These are phyloP conservation scores for Plodia interpunctella DNA, from an alignment of 1,140 invertebrate genomes.

Conservation along the genomic window DNA sequence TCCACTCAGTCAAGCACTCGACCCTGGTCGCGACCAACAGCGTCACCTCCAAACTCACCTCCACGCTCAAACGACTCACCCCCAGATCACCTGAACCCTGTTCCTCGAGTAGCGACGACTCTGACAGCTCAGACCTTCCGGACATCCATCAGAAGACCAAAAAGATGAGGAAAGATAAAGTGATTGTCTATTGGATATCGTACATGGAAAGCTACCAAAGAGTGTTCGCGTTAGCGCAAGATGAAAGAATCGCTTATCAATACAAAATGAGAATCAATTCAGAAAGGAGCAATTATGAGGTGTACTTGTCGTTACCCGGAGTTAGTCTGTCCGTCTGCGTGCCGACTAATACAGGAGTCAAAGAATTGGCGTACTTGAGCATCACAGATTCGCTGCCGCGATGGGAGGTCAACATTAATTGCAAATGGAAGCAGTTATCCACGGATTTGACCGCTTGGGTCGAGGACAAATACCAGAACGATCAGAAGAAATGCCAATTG, in stretches of 20 bases:
- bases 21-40: conserved; percentile 65
- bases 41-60: conserved; percentile 72
- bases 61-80: conserved; percentile 68
- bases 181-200: conserved; percentile 90
- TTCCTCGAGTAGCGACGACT: conserved; percentile 76
- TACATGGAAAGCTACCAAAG: conserved; percentile 86
- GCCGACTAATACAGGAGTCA: conserved; percentile 52
- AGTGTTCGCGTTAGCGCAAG: conserved; percentile 88
- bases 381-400: conserved; percentile 83
- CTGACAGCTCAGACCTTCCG: conserved; percentile 71
- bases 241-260: conserved; percentile 84
- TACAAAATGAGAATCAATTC: conserved; percentile 83
- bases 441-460: conserved; percentile 88
- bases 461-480: conserved; percentile 86
- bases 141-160: conserved; percentile 51
- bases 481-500: conserved; percentile 83
- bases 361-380: conserved; percentile 83
- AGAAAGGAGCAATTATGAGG: conserved; percentile 82
- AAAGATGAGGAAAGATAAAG: conserved; percentile 77
- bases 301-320: conserved; percentile 84
- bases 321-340: conserved; percentile 83
- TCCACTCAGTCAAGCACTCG: conserved; percentile 79
- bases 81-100: conserved; percentile 66
- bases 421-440: conserved; percentile 87
- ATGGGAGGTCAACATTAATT: conserved; percentile 89